Evolutionary conservation across 2,113 vertebrate species (phyloP).

Genomic region (Varanus salvator): DNA sequence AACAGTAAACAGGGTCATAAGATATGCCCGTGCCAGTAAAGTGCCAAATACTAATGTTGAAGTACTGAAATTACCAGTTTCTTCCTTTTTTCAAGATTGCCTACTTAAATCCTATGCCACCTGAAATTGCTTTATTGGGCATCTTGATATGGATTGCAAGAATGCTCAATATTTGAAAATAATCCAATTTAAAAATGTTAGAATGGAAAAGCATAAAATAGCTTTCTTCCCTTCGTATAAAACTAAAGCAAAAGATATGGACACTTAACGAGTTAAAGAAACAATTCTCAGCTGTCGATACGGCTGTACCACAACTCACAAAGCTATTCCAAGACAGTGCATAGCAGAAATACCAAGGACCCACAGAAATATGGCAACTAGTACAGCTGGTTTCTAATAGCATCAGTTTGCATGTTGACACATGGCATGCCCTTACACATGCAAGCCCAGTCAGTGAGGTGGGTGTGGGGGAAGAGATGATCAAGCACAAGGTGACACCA

Average conservation of each 20-base stretch:
- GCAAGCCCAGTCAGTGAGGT: conserved; percentile 61
- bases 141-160: background rate
- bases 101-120: fast-evolving
- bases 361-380: conserved; percentile 56
- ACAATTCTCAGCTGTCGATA: conserved; percentile 65
- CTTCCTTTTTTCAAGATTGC: fast-evolving
- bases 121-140: background rate
- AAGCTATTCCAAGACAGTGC: conserved; percentile 63
- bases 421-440: conserved; percentile 69
- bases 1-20: too few relatives aligned
- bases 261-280: conserved; percentile 51
- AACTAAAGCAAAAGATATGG: background rate
- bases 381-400: conserved; percentile 56
- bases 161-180: fast-evolving
- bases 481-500: conserved; percentile 57
- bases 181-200: too few relatives aligned
- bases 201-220: fast-evolving
- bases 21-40: background rate
- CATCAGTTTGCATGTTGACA: conserved; percentile 67
- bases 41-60: background rate
- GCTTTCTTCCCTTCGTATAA: background rate
- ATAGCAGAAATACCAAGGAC: conserved; percentile 70
- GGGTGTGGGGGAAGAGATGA: conserved; percentile 38
- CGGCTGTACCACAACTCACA: conserved; percentile 32
- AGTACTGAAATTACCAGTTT: background rate